phyloP scores from a whole-genome alignment of 1,140 invertebrate genomes.

The Chlorops oryzae region DNA sequence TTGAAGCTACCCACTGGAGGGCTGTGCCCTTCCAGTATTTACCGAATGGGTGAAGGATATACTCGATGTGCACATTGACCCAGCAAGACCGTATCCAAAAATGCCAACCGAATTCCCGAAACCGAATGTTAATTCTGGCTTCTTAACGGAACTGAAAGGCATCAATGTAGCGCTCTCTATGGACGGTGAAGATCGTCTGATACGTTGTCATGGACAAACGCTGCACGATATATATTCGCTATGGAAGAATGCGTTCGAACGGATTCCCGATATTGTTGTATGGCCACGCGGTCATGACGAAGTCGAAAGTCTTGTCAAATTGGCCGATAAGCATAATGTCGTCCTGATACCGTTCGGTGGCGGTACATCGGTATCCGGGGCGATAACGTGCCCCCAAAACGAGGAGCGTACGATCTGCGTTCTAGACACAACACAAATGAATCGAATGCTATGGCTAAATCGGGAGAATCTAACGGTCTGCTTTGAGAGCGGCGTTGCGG shows the following conservation, averaged over 20 bases:
- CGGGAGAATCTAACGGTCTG: constrained; percentile 77
- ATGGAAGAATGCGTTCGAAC: constrained; percentile 62
- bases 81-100: constrained; percentile 47
- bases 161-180: constrained; percentile 66
- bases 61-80: constrained; percentile 61
- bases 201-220: constrained; percentile 93
- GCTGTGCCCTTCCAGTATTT: constrained; percentile 69
- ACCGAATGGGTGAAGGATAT: constrained; percentile 71
- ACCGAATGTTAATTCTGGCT: constrained; percentile 52
- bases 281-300: constrained; percentile 85
- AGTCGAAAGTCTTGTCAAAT: constrained; percentile 72
- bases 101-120: constrained; percentile 55
- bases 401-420: constrained; percentile 82
- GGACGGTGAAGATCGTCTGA: constrained; percentile 75
- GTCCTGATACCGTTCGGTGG: constrained; percentile 94
- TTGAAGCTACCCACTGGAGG: constrained; percentile 75
- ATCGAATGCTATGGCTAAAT: constrained; percentile 91
- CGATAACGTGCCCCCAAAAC: constrained; percentile 74
- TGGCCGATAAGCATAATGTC: constrained; percentile 70
- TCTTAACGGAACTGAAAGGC: constrained; percentile 57
- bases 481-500: constrained; percentile 87
- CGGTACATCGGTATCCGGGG: constrained; percentile 91
- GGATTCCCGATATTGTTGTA: constrained; percentile 89
- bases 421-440: constrained; percentile 94
- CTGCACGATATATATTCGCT: constrained; percentile 82